A percentile compares a stretch with the other conserved stretches of the same genome.
Conservation (phyloP, 2,113 vertebrate species). For the Felis chaus region DNA sequence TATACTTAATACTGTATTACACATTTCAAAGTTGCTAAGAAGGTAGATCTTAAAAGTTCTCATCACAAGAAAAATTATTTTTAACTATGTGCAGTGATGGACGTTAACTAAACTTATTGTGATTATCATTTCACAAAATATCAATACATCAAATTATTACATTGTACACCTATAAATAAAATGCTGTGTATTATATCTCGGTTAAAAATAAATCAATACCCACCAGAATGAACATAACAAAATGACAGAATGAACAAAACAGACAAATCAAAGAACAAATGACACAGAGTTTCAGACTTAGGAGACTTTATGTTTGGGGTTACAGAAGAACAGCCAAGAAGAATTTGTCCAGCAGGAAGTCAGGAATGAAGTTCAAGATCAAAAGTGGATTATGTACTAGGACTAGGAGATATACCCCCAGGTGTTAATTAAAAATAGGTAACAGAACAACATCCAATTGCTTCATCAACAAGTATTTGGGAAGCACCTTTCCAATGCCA, state of each 20-base stretch:
- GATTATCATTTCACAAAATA: not conserved
- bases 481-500: not conserved
- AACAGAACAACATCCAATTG: not conserved
- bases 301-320: not conserved
- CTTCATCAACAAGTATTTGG: not conserved
- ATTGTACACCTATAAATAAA: not conserved
- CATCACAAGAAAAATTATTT: too few species aligned
- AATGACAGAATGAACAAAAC: not conserved
- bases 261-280: not conserved
- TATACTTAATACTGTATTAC: not conserved
- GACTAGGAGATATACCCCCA: not conserved
- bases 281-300: not conserved
- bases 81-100: not conserved
- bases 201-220: not conserved
- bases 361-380: not conserved
- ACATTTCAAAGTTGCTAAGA: not conserved
- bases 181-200: not conserved
- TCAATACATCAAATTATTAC: not conserved
- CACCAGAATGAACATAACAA: not conserved
- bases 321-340: not conserved
- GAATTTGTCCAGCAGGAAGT: rapidly evolving
- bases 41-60: not conserved
- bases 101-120: not conserved
- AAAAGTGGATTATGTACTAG: not conserved
- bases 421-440: not conserved